A percentile compares a stretch with the other conserved stretches of the same genome.
Evolutionary conservation across 2,113 vertebrate genomes (phyloP).

Genomic region (Burhinus oedicnemus): DNA sequence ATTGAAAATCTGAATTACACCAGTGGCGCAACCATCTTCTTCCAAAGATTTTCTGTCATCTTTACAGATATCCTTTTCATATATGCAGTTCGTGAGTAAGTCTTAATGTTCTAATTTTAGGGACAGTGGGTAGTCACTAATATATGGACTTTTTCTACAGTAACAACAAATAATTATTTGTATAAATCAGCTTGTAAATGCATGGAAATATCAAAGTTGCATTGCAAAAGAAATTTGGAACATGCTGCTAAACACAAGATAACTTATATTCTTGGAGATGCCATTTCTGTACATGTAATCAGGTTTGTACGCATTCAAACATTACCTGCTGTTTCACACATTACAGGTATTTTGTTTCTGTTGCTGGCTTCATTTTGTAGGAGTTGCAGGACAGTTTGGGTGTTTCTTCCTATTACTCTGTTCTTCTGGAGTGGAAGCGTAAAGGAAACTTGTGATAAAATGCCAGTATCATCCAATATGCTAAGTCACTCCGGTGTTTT

Average conservation of each 20-base stretch:
- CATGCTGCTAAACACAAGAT: neutral
- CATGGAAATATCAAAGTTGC: neutral
- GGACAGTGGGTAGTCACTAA: neutral
- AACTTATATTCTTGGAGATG: neutral
- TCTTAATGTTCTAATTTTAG: conserved; percentile 1
- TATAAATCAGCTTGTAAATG: neutral
- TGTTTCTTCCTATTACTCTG: neutral
- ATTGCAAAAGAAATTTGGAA: neutral
- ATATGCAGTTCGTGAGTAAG: conserved; percentile 89
- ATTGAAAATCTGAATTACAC: conserved; percentile 86
- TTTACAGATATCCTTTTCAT: conserved; percentile 86
- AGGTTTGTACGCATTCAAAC: rapidly evolving
- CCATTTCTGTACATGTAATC: rapidly evolving
- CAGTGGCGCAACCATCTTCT: conserved; percentile 82
- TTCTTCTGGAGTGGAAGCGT: neutral
- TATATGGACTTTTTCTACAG: neutral
- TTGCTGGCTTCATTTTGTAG: neutral
- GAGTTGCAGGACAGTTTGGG: neutral
- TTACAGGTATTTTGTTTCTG: neutral
- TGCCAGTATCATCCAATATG: neutral
- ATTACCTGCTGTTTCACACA: rapidly evolving
- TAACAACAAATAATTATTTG: neutral
- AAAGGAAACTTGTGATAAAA: neutral
- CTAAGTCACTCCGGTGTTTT: neutral
- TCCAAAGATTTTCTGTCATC: conserved; percentile 92